A percentile compares a stretch with the other conserved stretches of the same genome.
Conservation (phyloP, 2,797 vertebrate genomes). For the Hafferia zeledoni region DNA sequence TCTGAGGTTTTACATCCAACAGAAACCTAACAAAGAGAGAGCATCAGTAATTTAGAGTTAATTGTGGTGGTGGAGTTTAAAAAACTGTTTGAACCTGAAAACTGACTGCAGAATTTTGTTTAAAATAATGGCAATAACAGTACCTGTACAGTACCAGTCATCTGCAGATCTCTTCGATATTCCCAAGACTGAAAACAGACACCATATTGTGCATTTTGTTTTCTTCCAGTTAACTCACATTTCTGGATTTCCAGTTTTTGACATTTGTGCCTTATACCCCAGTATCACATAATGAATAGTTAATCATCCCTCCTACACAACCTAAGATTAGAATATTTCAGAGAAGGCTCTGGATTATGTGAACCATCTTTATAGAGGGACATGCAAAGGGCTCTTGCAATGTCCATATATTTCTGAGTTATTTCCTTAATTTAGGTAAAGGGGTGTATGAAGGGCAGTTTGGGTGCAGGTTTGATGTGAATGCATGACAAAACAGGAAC, state of each 20-base stretch:
- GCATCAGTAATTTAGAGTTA: background rate
- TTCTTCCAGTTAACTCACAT: background rate
- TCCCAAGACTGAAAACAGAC: background rate
- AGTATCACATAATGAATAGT: background rate
- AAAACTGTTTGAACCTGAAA: background rate
- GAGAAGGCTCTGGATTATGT: background rate
- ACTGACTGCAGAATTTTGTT: background rate
- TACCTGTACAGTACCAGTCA: background rate
- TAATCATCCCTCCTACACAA: background rate
- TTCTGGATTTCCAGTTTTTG: background rate
- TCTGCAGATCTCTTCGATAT: background rate
- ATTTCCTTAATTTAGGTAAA: background rate
- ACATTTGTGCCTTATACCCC: background rate
- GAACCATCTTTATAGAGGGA: background rate
- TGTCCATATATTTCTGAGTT: background rate
- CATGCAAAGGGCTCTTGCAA: background rate
- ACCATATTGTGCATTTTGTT: background rate
- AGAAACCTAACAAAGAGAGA: slow-evolving; percentile 81
- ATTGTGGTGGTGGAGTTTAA: background rate
- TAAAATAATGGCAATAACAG: background rate
- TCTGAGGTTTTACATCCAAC: slow-evolving; percentile 91
- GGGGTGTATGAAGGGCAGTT: background rate
- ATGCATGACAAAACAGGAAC: background rate
- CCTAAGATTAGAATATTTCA: background rate
- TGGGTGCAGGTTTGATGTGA: background rate